Conservation (phyloP, 2,888 invertebrate genomes). For the Graphium colonna region DNA sequence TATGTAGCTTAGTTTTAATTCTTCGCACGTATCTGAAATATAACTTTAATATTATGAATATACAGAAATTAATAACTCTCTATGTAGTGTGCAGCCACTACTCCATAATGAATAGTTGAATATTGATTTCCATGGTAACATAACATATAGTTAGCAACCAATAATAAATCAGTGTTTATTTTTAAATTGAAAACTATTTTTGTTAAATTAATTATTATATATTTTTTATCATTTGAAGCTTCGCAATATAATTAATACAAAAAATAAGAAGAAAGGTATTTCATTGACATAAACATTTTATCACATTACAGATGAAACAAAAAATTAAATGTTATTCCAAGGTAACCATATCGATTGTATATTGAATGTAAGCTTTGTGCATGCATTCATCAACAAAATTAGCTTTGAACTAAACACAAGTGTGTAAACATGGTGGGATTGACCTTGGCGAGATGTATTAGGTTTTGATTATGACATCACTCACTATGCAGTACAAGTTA, state of each 20-base stretch:
- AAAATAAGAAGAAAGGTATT: too few relatives aligned
- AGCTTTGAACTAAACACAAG: conserved; percentile 16
- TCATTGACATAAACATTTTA: conserved; percentile 3
- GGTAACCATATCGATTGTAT: conserved; percentile 40
- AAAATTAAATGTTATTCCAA: conserved; percentile 55
- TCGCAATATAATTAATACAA: neutral
- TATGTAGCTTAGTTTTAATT: neutral
- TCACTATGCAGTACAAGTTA: conserved; percentile 12
- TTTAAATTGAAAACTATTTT: neutral
- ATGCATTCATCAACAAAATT: conserved; percentile 16
- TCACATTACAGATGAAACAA: conserved; percentile 52
- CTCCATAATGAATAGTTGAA: conserved; percentile 34
- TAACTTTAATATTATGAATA: conserved; percentile 14
- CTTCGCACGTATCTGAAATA: conserved; percentile 2
- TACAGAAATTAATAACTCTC: conserved; percentile 7
- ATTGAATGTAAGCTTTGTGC: conserved; percentile 6
- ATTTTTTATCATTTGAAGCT: too few relatives aligned
- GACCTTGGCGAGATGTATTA: conserved; percentile 33
- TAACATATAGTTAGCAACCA: conserved; percentile 27
- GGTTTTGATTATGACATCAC: conserved; percentile 35
- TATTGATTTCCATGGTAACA: conserved; percentile 48
- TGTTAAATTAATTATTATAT: neutral
- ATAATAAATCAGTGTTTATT: neutral
- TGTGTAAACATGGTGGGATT: conserved; percentile 24
- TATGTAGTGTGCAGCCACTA: conserved; percentile 17